Percentiles rank a stretch among this genome's conserved stretches.
Evolutionary conservation across 2,113 vertebrate genomes (phyloP).

Genomic region (Albula glossodonta): DNA sequence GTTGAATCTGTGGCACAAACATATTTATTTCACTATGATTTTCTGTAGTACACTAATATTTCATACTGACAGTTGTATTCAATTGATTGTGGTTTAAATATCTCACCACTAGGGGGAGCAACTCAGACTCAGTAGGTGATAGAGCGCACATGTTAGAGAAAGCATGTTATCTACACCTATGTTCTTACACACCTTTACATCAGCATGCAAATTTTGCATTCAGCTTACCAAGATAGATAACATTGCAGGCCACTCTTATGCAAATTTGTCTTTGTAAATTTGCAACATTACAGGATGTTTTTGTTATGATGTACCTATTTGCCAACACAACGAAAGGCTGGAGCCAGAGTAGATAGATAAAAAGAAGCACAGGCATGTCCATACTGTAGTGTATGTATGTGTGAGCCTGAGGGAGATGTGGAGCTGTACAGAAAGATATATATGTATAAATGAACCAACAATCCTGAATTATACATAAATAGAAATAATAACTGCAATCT

Average conservation of each 20-base stretch:
- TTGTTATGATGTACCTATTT: not conserved
- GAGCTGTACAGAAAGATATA: too few relatives aligned
- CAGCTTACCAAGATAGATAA: not conserved
- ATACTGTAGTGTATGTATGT: not conserved
- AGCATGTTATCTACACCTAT: constrained; percentile 27
- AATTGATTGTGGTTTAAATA: constrained; percentile 46
- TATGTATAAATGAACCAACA: too few relatives aligned
- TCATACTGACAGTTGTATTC: not conserved
- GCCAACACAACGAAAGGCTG: not conserved
- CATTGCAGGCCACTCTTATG: not conserved
- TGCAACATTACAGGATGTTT: not conserved
- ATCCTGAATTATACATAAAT: too few relatives aligned
- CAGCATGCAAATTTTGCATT: not conserved
- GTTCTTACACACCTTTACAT: constrained; percentile 42
- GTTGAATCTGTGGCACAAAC: not conserved
- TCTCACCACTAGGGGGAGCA: constrained; percentile 67
- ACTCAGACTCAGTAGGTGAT: constrained; percentile 45
- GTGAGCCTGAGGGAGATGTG: too few relatives aligned
- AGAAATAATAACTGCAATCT: too few relatives aligned
- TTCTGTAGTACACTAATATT: not conserved
- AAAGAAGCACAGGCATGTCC: too few relatives aligned
- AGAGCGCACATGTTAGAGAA: constrained; percentile 39
- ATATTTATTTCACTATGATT: not conserved
- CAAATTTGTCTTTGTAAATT: not conserved
- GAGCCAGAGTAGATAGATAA: too few relatives aligned